These are phyloP conservation scores for Atta colombica DNA, from an alignment of 1,140 invertebrate species.

Conservation along the genomic window DNA sequence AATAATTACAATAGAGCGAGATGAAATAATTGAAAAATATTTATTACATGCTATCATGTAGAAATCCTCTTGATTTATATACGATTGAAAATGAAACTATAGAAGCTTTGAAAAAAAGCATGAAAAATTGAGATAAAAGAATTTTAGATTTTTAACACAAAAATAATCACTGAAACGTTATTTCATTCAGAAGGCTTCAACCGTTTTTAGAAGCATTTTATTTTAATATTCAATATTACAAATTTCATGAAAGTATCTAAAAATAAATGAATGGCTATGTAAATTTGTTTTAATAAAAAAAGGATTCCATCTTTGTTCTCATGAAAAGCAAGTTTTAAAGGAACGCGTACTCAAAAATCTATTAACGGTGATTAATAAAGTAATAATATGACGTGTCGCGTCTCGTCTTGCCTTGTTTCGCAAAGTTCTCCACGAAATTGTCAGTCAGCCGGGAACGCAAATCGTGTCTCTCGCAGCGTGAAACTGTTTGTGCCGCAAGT, in stretches of 20 bases:
- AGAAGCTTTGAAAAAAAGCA: not conserved
- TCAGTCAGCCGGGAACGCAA: conserved; percentile 21
- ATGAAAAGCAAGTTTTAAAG: not conserved
- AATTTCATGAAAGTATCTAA: conserved; percentile 20
- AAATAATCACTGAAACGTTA: conserved; percentile 16
- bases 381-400: not conserved
- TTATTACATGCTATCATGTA: not conserved
- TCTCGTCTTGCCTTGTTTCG: not conserved
- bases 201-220: conserved; percentile 18
- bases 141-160: not conserved
- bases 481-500: conserved; percentile 48
- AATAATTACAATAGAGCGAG: not conserved
- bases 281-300: conserved; percentile 16
- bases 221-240: conserved; percentile 1
- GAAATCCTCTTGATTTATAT: not conserved
- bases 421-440: conserved; percentile 23
- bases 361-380: conserved; percentile 19
- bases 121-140: not conserved
- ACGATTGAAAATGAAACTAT: conserved; percentile 3
- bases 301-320: not conserved
- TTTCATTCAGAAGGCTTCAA: conserved; percentile 23
- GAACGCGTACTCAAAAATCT: not conserved
- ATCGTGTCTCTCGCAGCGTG: not conserved
- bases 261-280: conserved; percentile 23
- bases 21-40: conserved; percentile 5